Conservation (phyloP, 2,113 vertebrate genomes). For the Colinus virginianus region DNA sequence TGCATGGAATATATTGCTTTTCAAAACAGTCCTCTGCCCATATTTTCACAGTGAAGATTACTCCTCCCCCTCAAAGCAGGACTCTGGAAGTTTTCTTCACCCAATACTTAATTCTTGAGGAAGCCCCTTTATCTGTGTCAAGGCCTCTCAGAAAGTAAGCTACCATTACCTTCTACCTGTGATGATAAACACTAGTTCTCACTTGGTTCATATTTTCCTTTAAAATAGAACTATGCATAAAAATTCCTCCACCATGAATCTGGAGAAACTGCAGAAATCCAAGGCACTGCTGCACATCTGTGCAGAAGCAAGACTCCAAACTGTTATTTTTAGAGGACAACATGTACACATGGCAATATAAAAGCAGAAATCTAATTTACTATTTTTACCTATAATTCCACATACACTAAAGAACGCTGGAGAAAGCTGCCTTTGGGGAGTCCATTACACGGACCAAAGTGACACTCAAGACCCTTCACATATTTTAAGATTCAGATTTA, state of each 20-base stretch:
- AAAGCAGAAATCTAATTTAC: neutral
- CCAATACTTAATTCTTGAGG: neutral
- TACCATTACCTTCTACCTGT: neutral
- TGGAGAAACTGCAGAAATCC: neutral
- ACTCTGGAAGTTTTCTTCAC: neutral
- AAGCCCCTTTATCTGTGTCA: neutral
- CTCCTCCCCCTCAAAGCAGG: neutral
- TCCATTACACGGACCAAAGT: neutral
- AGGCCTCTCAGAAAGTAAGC: neutral
- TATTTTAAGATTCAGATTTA: neutral
- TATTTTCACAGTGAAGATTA: neutral
- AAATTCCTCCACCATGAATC: neutral
- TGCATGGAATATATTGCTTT: neutral
- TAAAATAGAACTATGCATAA: neutral
- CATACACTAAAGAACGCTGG: accelerated
- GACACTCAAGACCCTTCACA: neutral
- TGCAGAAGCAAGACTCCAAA: neutral
- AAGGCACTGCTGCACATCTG: neutral
- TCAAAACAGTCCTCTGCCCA: neutral
- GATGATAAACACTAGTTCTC: neutral
- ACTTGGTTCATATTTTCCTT: neutral
- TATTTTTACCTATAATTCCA: neutral
- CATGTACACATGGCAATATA: neutral
- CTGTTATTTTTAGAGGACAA: neutral
- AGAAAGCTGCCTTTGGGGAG: neutral